Conservation (phyloP, 2,113 vertebrate genomes). For the Serinus canaria region DNA sequence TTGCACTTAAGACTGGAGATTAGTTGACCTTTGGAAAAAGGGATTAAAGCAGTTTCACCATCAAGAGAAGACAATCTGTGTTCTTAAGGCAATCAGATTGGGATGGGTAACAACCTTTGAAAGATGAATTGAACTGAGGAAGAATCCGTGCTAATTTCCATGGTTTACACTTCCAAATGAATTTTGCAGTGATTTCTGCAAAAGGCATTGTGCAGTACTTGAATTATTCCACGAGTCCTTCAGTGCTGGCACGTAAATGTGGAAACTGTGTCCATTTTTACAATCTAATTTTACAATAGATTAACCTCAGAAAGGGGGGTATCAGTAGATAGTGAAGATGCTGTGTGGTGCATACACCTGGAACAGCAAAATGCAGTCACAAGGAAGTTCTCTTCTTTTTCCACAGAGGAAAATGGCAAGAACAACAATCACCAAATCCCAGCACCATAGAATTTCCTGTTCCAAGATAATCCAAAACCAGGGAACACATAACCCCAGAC, state of each 20-base stretch:
- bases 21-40: conserved; percentile 70
- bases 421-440: conserved; percentile 45
- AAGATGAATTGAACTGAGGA: conserved; percentile 51
- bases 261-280: conserved; percentile 64
- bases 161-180: conserved; percentile 51
- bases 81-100: conserved; percentile 62
- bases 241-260: conserved; percentile 45
- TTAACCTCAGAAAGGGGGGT: conserved; percentile 65
- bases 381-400: conserved; percentile 9
- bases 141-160: conserved; percentile 57
- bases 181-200: conserved; percentile 46
- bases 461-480: conserved; percentile 21
- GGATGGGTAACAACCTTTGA: conserved; percentile 60
- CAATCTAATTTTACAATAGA: conserved; percentile 77
- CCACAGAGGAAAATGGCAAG: conserved; percentile 42
- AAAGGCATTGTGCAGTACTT: background rate
- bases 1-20: conserved; percentile 72
- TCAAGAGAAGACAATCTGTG: conserved; percentile 62
- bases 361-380: conserved; percentile 41
- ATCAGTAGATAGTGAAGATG: conserved; percentile 47
- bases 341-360: background rate
- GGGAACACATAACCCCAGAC: background rate
- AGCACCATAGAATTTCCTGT: background rate
- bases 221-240: conserved; percentile 50
- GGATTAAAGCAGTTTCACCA: conserved; percentile 69